A percentile compares a stretch with the other conserved stretches of the same genome.
Evolutionary conservation across 2,113 vertebrate genomes (phyloP).

Genomic region (Potamarius usumacintae): DNA sequence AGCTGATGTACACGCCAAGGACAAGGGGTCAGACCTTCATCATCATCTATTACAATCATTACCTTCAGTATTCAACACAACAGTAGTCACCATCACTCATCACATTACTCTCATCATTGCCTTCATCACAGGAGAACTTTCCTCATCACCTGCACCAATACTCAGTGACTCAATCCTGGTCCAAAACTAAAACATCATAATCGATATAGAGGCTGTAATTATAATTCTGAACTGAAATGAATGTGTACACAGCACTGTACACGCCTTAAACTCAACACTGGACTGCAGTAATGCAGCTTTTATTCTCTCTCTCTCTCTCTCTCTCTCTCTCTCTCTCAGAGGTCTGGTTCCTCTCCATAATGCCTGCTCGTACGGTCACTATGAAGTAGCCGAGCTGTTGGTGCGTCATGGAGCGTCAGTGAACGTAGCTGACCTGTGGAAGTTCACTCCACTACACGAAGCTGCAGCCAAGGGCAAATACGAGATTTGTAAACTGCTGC

Average conservation of each 20-base stretch:
- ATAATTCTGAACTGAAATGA: background rate
- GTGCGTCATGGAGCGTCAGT: conserved; percentile 96
- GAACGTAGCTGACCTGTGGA: conserved; percentile 97
- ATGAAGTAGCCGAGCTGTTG: conserved; percentile 93
- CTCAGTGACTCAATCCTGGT: background rate
- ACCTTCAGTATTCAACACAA: background rate
- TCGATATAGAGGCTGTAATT: background rate
- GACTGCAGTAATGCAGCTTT: background rate
- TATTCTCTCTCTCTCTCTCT: background rate
- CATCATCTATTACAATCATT: background rate
- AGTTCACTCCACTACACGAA: conserved; percentile 96
- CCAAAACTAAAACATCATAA: background rate
- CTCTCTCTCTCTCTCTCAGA: conserved; percentile 60
- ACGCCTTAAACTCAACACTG: background rate
- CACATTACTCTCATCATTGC: background rate
- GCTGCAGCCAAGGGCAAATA: conserved; percentile 99
- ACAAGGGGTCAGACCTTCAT: conserved; percentile 85
- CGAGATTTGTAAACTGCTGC: conserved; percentile 97
- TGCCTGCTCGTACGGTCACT: conserved; percentile 98
- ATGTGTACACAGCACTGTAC: too few species aligned
- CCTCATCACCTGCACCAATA: background rate
- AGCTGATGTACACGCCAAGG: conserved; percentile 97
- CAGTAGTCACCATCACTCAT: background rate
- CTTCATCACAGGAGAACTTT: too few species aligned
- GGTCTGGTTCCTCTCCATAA: conserved; percentile 97